A percentile compares a stretch with the other conserved stretches of the same genome.
Evolutionary conservation across 2,797 vertebrate species (phyloP).

Genomic region (Pangasius sanitwongsei): DNA sequence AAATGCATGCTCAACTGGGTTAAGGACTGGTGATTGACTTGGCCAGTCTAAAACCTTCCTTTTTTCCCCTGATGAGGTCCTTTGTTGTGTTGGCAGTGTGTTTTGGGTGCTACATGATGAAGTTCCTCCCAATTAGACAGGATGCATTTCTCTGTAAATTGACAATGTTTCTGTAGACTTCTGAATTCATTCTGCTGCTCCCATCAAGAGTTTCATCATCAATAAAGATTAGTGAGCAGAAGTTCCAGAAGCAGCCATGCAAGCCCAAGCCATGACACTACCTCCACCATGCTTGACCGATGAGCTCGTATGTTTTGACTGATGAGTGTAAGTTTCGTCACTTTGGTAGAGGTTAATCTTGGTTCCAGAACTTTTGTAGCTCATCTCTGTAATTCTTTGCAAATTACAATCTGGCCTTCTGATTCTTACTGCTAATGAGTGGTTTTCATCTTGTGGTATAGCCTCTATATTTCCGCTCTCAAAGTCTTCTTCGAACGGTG

Average conservation of each 20-base stretch:
- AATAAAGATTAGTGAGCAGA: not conserved
- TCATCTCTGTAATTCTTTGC: not conserved
- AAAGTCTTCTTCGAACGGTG: no score
- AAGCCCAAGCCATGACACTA: not conserved
- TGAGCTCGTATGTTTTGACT: not conserved
- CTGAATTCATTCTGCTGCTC: not conserved
- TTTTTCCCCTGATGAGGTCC: not conserved
- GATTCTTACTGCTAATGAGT: not conserved
- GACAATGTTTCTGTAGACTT: not conserved
- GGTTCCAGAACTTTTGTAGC: not conserved
- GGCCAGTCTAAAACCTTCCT: not conserved
- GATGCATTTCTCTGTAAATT: not conserved
- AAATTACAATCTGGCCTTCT: not conserved
- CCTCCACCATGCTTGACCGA: not conserved
- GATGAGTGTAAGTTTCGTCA: no score
- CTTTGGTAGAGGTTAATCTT: no score
- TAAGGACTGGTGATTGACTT: no score
- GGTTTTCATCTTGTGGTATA: not conserved
- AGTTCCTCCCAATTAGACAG: not conserved
- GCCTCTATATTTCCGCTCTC: not conserved
- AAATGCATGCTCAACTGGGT: no score
- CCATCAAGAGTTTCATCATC: not conserved
- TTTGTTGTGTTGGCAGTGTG: not conserved
- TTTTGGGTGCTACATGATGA: not conserved
- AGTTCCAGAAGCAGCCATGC: not conserved